These are phyloP conservation scores for Aix galericulata DNA, from an alignment of 2,113 vertebrate species.

Conservation along the genomic window DNA sequence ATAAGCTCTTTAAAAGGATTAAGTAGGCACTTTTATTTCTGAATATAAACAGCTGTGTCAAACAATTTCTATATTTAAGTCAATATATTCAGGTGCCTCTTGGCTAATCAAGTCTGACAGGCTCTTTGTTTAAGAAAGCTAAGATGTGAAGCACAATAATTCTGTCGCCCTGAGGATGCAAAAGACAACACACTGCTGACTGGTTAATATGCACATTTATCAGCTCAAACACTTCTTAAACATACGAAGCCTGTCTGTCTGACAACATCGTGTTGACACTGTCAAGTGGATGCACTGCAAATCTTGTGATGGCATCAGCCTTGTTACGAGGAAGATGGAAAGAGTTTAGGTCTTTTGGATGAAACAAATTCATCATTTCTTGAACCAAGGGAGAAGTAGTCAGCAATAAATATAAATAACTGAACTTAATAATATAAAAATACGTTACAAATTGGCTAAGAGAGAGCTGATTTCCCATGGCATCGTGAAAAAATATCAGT, in stretches of 20 bases:
- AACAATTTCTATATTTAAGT: conserved; percentile 45
- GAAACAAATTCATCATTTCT: background rate
- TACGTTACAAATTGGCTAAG: background rate
- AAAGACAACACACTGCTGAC: conserved; percentile 19
- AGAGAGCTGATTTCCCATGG: background rate
- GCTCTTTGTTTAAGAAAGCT: conserved; percentile 59
- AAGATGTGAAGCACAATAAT: conserved; percentile 21
- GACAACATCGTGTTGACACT: conserved; percentile 28
- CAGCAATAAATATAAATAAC: background rate
- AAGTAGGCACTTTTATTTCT: conserved; percentile 29
- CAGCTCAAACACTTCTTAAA: conserved; percentile 9
- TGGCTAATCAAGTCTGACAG: conserved; percentile 60
- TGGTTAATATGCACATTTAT: conserved; percentile 42
- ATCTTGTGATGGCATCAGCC: background rate
- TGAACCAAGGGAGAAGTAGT: background rate
- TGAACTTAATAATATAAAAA: background rate
- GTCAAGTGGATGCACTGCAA: background rate
- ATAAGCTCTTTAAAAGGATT: conserved; percentile 25
- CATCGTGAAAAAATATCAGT: background rate
- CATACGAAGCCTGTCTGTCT: background rate
- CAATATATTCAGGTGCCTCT: conserved; percentile 44
- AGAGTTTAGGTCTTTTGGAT: background rate
- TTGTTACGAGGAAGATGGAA: background rate
- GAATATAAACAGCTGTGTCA: conserved; percentile 1
- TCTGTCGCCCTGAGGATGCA: conserved; percentile 33